Conservation (phyloP, 2,113 vertebrate genomes). For the Melanostigma gelatinosum region DNA sequence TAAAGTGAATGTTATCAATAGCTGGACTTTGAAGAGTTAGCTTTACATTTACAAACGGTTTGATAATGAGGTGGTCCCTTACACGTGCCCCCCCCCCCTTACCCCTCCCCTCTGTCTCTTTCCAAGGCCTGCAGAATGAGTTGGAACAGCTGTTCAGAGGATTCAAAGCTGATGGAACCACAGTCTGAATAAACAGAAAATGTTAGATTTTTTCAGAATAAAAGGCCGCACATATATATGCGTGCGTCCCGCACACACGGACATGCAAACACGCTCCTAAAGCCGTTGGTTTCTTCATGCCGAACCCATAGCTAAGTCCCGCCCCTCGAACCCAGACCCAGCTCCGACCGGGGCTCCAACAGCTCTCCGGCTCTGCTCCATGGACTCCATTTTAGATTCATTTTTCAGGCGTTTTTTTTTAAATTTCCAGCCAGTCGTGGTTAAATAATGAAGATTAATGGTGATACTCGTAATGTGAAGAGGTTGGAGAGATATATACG, state of each 20-base stretch:
- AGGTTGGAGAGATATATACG: not conserved
- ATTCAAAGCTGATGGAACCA: conserved; percentile 79
- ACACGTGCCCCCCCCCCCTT: not conserved
- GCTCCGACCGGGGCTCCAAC: not conserved
- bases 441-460: not conserved
- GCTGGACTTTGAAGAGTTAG: conserved; percentile 53
- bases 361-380: no score
- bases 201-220: conserved; percentile 65
- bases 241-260: not conserved
- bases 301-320: not conserved
- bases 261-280: conserved; percentile 15
- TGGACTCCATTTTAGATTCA: not conserved
- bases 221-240: conserved; percentile 40
- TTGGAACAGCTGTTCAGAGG: conserved; percentile 80
- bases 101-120: conserved; percentile 41
- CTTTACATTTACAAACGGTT: conserved; percentile 54
- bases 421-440: not conserved
- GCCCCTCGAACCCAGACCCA: not conserved
- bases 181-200: conserved; percentile 78
- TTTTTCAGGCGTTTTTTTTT: not conserved
- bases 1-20: conserved; percentile 45
- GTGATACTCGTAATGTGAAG: not conserved
- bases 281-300: conserved; percentile 42
- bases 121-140: conserved; percentile 77
- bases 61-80: conserved; percentile 49